Evolutionary conservation across 2,113 vertebrate genomes (phyloP).

Genomic region (Strigops habroptila): DNA sequence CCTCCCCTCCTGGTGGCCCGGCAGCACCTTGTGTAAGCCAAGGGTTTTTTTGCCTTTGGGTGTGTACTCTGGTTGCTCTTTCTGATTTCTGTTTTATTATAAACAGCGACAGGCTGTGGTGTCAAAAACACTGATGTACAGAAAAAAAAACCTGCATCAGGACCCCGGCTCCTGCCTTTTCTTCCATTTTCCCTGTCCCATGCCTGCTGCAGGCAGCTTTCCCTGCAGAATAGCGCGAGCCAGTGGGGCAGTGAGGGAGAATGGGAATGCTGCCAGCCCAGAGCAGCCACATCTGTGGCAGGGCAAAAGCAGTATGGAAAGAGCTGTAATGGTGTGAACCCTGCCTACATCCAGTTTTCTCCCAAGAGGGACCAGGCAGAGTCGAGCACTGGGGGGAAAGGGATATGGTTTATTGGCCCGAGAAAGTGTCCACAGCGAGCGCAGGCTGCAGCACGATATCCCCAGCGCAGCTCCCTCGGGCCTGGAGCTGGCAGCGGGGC

Average conservation of each 20-base stretch:
- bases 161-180: slow-evolving; percentile 66
- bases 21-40: slow-evolving; percentile 30
- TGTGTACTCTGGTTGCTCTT: slow-evolving; percentile 76
- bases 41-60: slow-evolving; percentile 71
- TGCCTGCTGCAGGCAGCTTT: not conserved
- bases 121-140: slow-evolving; percentile 82
- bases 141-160: slow-evolving; percentile 79
- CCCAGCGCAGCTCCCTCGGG: too few species aligned
- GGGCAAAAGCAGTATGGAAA: not conserved
- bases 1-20: not conserved
- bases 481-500: too few species aligned
- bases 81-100: slow-evolving; percentile 75
- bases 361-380: not conserved
- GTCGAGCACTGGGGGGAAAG: not conserved
- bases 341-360: not conserved
- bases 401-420: too few species aligned
- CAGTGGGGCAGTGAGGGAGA: not conserved
- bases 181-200: not conserved
- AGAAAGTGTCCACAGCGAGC: too few species aligned
- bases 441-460: too few species aligned
- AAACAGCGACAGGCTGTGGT: slow-evolving; percentile 76
- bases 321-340: not conserved
- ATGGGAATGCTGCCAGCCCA: too few species aligned
- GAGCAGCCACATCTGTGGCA: not conserved
- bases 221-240: fast-evolving